Conservation (phyloP, 2,888 invertebrate species). For the Criorhina ranunculi region DNA sequence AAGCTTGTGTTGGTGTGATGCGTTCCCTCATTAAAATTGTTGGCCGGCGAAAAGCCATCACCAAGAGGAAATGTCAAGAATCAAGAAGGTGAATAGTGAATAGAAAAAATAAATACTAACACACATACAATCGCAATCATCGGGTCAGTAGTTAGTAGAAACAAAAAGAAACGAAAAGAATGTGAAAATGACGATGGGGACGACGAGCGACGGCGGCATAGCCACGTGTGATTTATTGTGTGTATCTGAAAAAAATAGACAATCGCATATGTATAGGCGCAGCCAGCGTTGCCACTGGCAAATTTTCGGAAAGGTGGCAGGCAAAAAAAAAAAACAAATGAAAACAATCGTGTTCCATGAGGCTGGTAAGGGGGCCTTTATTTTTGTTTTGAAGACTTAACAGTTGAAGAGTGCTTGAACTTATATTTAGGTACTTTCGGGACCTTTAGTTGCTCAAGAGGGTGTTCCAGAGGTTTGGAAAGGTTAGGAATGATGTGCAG, state of each 20-base stretch:
- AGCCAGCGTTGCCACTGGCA: neutral
- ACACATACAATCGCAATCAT: constrained; percentile 43
- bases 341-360: no score
- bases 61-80: constrained; percentile 57
- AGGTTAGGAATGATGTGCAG: no score
- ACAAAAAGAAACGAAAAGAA: constrained; percentile 35
- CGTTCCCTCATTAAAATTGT: constrained; percentile 26
- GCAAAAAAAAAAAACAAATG: no score
- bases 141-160: constrained; percentile 65
- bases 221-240: constrained; percentile 62
- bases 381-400: no score
- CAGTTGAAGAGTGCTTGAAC: no score
- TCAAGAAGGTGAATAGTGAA: constrained; percentile 14
- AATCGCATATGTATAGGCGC: neutral
- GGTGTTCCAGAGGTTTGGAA: no score
- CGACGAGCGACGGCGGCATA: constrained; percentile 9
- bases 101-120: constrained; percentile 33
- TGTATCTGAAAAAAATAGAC: constrained; percentile 13
- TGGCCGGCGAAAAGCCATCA: constrained; percentile 55
- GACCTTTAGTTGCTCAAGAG: no score
- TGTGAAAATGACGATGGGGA: constrained; percentile 4
- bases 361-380: no score
- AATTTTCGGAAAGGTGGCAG: neutral
- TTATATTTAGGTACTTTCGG: no score
- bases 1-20: constrained; percentile 22